Base-by-base conservation (phyloP, 30 jellyfish, hydroid and myxozoan genomes). In the Aurelia aurita region DNA sequence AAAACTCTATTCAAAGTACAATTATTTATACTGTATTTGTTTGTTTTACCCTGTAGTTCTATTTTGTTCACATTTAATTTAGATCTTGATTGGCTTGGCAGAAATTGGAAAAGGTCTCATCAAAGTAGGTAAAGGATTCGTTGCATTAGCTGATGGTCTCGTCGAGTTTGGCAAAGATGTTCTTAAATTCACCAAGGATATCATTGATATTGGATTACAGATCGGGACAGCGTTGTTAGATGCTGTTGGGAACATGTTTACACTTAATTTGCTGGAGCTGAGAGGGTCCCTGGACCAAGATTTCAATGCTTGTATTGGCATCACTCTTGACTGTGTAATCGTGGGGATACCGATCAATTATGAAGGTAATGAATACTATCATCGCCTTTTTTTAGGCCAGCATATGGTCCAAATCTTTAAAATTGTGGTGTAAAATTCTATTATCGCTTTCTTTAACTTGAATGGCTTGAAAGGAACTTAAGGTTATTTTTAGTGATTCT, bases 291-390 rank as follows among this genome's bases (percentile, higher is more conserved):
- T 85, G 21, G 86, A 59, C 20, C 46, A 59, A 15, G 89, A 71
- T 19, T 60, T 75, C 45, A 79, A 66, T 39, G 88, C 89, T 28
- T 87, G 96, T 61, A 62, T 76, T 11, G 96, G 96, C 6, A 18
- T 87, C 13, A 44, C 55, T 2, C 31, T 67, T 58, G 95, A 87
- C 47, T 54, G 58, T 25, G 69, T 83, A 0, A 55, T 87, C 2
- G 43, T 87, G 19, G 93, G 93, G 7, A 8, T 58, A n/a, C n/a
- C n/a, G n/a, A n/a, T n/a, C n/a, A n/a, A 34, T 34, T 34, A 34
- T 10, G 7, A 34, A 34, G 46, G 46, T 34, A 34, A 34, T 34
- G 46, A 34, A 34, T 2, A 3, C 46, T 34, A 0, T 34, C 7
- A 34, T 34, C 46, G 46, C n/a, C n/a, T n/a, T n/a, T n/a, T n/a